These are phyloP conservation scores for Vulpes vulpes DNA, from an alignment of 2,113 vertebrate genomes.

Conservation along the genomic window DNA sequence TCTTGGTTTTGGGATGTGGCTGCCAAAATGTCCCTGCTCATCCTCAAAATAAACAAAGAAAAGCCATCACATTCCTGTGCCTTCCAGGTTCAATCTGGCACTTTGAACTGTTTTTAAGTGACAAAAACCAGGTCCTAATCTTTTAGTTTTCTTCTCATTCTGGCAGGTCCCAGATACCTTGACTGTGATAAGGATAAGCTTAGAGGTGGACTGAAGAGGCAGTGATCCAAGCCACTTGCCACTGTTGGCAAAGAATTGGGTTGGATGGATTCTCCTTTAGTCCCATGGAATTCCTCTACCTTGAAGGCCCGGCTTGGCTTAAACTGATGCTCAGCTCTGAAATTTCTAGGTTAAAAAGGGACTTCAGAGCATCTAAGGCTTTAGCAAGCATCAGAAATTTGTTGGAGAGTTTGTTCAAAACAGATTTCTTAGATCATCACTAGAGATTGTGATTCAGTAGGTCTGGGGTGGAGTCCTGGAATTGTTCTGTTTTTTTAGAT, in stretches of 20 bases:
- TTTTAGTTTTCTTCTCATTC: constrained; percentile 35
- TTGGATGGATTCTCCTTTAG: neutral
- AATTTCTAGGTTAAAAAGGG: neutral
- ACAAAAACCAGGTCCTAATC: constrained; percentile 70
- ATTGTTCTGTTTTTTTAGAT: neutral
- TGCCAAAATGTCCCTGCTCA: constrained; percentile 32
- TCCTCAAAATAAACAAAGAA: constrained; percentile 76
- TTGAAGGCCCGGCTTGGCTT: neutral
- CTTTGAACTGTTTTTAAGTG: constrained; percentile 70
- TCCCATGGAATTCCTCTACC: neutral
- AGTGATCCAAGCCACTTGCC: neutral
- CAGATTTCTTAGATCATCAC: neutral
- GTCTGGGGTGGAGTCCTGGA: neutral
- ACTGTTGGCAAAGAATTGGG: neutral
- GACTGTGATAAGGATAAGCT: constrained; percentile 49
- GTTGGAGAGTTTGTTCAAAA: constrained; percentile 21
- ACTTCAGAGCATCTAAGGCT: neutral
- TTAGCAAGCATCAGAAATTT: neutral
- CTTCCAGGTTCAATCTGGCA: constrained; percentile 38
- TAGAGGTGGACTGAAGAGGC: neutral
- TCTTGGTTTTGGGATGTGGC: constrained; percentile 38
- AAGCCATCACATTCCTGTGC: constrained; percentile 57
- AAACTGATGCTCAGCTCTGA: neutral
- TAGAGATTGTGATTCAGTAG: neutral
- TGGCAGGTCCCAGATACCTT: constrained; percentile 37